These are phyloP conservation scores for Leucophenga maculata DNA, from an alignment of 2,888 invertebrate species.

Conservation along the genomic window DNA sequence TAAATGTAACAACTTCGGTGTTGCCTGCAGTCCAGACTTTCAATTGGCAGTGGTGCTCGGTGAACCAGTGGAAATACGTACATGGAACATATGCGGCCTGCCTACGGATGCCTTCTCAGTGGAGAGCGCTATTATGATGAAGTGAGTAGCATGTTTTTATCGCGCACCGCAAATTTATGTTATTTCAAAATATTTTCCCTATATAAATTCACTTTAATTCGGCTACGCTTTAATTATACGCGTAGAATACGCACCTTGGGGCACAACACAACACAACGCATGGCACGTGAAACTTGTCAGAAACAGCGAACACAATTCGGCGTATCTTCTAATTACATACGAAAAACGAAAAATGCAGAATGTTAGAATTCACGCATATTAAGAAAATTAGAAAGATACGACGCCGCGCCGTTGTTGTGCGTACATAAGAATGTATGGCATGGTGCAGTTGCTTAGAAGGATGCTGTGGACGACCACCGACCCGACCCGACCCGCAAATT, in stretches of 20 bases:
- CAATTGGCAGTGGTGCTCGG: slow-evolving; percentile 86
- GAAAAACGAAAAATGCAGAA: slow-evolving; percentile 48
- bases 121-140: slow-evolving; percentile 93
- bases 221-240: slow-evolving; percentile 54
- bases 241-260: slow-evolving; percentile 15
- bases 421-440: slow-evolving; percentile 51
- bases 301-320: slow-evolving; percentile 32
- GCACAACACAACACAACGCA: not conserved
- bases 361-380: slow-evolving; percentile 65
- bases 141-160: slow-evolving; percentile 74
- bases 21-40: slow-evolving; percentile 83
- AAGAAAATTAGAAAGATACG: slow-evolving; percentile 64
- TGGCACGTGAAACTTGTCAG: slow-evolving; percentile 40
- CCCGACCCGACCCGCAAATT: not conserved
- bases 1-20: slow-evolving; percentile 78
- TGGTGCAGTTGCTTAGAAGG: not conserved
- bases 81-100: slow-evolving; percentile 92
- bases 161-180: not conserved
- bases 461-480: not conserved
- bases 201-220: slow-evolving; percentile 25
- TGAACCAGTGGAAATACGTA: slow-evolving; percentile 88
- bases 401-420: slow-evolving; percentile 55
- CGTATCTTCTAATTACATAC: slow-evolving; percentile 59
- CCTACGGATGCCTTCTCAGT: slow-evolving; percentile 91
- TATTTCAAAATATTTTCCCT: slow-evolving; percentile 25